phyloP scores from a whole-genome alignment of 2,797 vertebrate genomes.

The Glossophaga mutica region DNA sequence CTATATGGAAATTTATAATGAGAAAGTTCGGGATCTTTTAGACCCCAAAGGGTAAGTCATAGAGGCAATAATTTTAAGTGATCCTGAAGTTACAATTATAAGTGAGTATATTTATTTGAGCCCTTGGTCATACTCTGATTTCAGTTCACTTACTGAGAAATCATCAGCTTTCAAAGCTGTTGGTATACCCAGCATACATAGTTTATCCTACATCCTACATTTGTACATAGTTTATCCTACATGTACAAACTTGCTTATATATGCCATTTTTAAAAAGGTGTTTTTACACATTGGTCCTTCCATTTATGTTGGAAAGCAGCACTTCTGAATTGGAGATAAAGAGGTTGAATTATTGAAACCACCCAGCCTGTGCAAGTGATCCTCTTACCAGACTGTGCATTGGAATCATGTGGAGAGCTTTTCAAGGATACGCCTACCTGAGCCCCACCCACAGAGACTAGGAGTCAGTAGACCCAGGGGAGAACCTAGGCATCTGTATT shows the following conservation, averaged over 20 bases:
- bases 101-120: not conserved
- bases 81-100: not conserved
- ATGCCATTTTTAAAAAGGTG: not conserved
- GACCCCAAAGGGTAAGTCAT: constrained; percentile 96
- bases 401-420: not conserved
- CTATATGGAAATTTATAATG: constrained; percentile 99
- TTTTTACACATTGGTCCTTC: not conserved
- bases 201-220: not conserved
- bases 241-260: not conserved
- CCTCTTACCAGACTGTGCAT: not conserved
- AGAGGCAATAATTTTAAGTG: not conserved
- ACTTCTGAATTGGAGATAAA: not conserved
- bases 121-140: not conserved
- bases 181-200: too few species aligned
- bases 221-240: not conserved
- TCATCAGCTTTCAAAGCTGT: not conserved
- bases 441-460: not conserved
- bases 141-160: not conserved
- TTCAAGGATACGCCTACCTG: not conserved
- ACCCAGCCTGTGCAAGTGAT: not conserved
- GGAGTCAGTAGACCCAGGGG: not conserved
- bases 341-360: not conserved
- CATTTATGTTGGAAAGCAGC: not conserved
- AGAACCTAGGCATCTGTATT: not conserved
- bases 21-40: constrained; percentile 97